These are phyloP conservation scores for Plodia interpunctella DNA, from an alignment of 1,140 invertebrate genomes.

Conservation along the genomic window DNA sequence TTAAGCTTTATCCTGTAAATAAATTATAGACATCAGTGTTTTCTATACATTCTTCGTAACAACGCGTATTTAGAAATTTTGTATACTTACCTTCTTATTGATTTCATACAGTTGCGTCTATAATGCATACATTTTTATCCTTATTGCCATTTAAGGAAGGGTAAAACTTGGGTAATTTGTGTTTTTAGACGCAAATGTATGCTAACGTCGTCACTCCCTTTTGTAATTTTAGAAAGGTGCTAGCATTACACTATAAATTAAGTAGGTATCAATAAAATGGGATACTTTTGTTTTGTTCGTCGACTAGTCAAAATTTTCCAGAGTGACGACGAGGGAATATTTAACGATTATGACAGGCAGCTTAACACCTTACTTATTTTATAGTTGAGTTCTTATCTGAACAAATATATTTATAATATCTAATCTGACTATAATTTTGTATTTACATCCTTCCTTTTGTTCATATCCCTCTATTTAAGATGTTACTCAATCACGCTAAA, in stretches of 20 bases:
- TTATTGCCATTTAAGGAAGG: not conserved
- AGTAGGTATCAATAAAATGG: conserved; percentile 15
- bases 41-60: conserved; percentile 69
- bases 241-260: conserved; percentile 25
- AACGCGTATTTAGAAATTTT: conserved; percentile 63
- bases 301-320: conserved; percentile 68
- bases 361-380: conserved; percentile 65
- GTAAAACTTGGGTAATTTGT: not conserved
- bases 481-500: too few species aligned
- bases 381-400: conserved; percentile 68
- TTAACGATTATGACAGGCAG: conserved; percentile 39
- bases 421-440: conserved; percentile 36
- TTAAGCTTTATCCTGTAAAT: conserved; percentile 71
- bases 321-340: conserved; percentile 51
- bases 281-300: conserved; percentile 34
- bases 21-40: conserved; percentile 61
- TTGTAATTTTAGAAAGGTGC: conserved; percentile 51
- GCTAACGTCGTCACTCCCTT: conserved; percentile 33
- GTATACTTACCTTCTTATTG: conserved; percentile 48
- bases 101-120: not conserved
- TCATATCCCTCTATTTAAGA: too few species aligned
- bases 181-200: conserved; percentile 1
- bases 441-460: too few species aligned
- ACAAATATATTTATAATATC: conserved; percentile 75
- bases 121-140: conserved; percentile 1